Evolutionary conservation across 1,140 invertebrate genomes (phyloP).

Genomic region (Ceratitis capitata): DNA sequence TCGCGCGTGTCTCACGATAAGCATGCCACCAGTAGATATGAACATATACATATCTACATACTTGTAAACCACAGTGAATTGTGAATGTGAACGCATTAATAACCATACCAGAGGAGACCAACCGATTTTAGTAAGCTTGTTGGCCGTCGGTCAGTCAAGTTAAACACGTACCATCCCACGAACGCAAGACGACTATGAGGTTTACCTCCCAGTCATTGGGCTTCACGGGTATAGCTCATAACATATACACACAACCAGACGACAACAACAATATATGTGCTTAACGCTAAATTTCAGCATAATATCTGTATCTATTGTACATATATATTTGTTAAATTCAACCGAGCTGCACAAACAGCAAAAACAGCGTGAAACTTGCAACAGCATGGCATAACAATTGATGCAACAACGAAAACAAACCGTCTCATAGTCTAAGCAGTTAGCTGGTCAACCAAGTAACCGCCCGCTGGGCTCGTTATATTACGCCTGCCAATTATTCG

Average conservation of each 20-base stretch:
- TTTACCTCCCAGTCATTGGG: background rate
- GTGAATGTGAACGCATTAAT: background rate
- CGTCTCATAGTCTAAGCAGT: background rate
- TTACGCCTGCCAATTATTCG: constrained; percentile 11
- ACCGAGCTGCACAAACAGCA: background rate
- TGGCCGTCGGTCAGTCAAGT: background rate
- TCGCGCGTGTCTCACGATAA: background rate
- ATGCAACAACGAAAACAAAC: background rate
- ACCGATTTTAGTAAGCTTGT: background rate
- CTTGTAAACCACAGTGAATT: background rate
- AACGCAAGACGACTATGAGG: background rate
- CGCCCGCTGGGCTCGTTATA: background rate
- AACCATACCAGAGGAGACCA: background rate
- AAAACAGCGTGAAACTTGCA: background rate
- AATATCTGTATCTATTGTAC: no score
- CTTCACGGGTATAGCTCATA: no score
- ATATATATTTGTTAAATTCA: background rate
- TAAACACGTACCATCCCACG: background rate
- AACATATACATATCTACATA: background rate
- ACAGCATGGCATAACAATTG: background rate
- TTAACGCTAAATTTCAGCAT: no score
- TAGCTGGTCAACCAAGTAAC: background rate
- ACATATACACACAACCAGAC: no score
- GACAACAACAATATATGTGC: no score
- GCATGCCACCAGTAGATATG: background rate